Conservation (phyloP, 1,140 invertebrate genomes). For the Drosophila simulans region DNA sequence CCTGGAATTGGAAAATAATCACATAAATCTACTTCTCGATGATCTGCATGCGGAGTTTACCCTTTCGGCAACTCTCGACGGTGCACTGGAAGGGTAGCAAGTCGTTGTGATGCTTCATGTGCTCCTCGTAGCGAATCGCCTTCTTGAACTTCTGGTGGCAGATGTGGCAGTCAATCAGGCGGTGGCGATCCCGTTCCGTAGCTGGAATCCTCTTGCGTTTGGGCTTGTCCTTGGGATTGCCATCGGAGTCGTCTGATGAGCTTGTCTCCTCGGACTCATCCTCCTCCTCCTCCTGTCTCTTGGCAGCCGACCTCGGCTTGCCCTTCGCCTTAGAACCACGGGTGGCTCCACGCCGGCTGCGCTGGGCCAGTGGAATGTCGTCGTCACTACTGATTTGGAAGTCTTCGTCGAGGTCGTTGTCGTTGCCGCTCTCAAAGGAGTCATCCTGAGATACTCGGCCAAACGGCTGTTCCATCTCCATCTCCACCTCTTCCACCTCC, state of each 20-base stretch:
- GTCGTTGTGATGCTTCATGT: conserved; percentile 82
- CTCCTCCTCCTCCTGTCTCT: conserved; percentile 39
- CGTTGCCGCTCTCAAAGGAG: conserved; percentile 56
- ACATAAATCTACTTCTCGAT: neutral
- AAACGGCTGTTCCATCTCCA: conserved; percentile 23
- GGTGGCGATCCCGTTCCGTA: conserved; percentile 59
- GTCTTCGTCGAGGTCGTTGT: conserved; percentile 46
- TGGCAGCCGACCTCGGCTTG: conserved; percentile 39
- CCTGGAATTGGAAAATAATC: neutral
- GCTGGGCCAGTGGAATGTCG: conserved; percentile 67
- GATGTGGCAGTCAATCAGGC: conserved; percentile 76
- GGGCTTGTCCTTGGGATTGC: conserved; percentile 43
- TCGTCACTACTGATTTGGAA: conserved; percentile 71
- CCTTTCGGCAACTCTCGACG: conserved; percentile 72
- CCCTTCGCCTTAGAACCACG: conserved; percentile 18
- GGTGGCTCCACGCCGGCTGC: conserved; percentile 20
- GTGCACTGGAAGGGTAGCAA: conserved; percentile 76
- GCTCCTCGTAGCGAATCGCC: conserved; percentile 72
- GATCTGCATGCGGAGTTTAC: neutral
- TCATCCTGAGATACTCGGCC: conserved; percentile 30
- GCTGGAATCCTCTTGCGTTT: conserved; percentile 70
- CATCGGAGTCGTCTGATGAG: conserved; percentile 49
- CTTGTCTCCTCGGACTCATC: conserved; percentile 42
- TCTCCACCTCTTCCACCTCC: conserved; percentile 64
- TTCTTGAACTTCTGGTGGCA: conserved; percentile 83